phyloP scores from a whole-genome alignment of 1,140 invertebrate genomes.

The Microplitis mediator region DNA sequence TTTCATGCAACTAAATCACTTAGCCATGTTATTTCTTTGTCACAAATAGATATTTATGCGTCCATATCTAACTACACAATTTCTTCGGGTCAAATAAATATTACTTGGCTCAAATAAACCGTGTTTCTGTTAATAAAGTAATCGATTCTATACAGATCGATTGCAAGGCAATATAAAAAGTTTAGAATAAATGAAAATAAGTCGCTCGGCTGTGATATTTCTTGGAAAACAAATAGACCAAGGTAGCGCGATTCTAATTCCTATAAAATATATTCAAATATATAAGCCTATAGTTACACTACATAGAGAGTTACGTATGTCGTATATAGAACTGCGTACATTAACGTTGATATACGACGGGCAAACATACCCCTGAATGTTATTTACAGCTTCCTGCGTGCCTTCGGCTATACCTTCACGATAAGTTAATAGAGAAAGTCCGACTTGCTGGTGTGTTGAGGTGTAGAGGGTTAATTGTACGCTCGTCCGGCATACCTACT shows the following conservation, averaged over 20 bases:
- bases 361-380: constrained; percentile 43
- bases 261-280: neutral
- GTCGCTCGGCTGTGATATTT: constrained; percentile 2
- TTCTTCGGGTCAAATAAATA: no score
- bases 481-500: constrained; percentile 6
- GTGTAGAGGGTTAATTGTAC: constrained; percentile 31
- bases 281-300: neutral
- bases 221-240: constrained; percentile 28
- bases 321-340: constrained; percentile 25
- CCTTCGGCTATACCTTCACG: constrained; percentile 29
- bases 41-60: no score
- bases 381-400: constrained; percentile 41
- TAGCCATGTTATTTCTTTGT: no score
- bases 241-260: constrained; percentile 21
- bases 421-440: constrained; percentile 49
- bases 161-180: neutral
- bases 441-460: constrained; percentile 7
- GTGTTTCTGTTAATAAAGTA: no score
- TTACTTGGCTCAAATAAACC: no score
- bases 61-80: no score
- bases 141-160: neutral
- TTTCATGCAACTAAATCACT: no score
- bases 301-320: constrained; percentile 7
- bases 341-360: constrained; percentile 37
- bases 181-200: neutral